Percentiles rank a stretch among this genome's conserved stretches.
phyloP scores from a whole-genome alignment of 2,888 invertebrate genomes.

The Cryptus viduatorius region DNA sequence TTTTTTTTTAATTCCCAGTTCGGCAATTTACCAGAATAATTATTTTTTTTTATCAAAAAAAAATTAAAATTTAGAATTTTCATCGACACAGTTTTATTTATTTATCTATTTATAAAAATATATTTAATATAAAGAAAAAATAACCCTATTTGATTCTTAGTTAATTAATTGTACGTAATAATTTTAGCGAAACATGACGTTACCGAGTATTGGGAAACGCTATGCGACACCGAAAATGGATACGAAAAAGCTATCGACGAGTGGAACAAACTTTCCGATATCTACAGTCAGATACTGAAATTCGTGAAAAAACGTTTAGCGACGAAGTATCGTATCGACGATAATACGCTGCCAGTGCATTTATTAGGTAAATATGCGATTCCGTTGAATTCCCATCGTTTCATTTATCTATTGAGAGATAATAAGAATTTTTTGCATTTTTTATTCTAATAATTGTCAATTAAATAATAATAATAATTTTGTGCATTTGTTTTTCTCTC shows the following conservation, averaged over 20 bases:
- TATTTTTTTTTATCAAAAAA: neutral
- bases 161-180: neutral
- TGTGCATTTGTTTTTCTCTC: constrained; percentile 30
- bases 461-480: neutral
- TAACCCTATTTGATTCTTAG: too few relatives aligned
- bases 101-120: too few relatives aligned
- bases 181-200: constrained; percentile 72
- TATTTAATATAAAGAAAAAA: too few relatives aligned
- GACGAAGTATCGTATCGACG: constrained; percentile 73
- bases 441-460: neutral
- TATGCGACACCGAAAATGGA: constrained; percentile 76
- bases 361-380: constrained; percentile 76
- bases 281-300: constrained; percentile 75
- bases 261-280: constrained; percentile 74
- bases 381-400: neutral
- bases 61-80: too few relatives aligned
- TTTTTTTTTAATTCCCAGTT: neutral
- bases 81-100: too few relatives aligned
- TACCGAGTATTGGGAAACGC: constrained; percentile 79
- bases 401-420: neutral
- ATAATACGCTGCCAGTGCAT: constrained; percentile 76
- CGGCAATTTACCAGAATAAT: too few relatives aligned
- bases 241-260: constrained; percentile 73
- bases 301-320: constrained; percentile 74
- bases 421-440: constrained; percentile 9